A percentile compares a stretch with the other conserved stretches of the same genome.
Conservation (phyloP, 2,888 invertebrate species). For the Drosophila lutescens region DNA sequence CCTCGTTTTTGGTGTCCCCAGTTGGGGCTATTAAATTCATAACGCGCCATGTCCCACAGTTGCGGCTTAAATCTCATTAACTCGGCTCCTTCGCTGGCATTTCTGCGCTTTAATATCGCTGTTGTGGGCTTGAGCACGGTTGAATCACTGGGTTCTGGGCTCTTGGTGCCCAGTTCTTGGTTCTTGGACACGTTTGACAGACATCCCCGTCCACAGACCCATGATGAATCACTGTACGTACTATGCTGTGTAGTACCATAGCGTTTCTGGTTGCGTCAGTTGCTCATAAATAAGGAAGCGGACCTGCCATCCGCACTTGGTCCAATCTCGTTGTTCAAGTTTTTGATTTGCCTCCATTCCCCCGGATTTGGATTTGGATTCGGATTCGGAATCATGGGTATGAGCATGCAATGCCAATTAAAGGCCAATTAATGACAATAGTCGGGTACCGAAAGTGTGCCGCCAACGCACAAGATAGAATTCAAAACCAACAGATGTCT, state of each 20-base stretch:
- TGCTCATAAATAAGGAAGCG: slow-evolving; percentile 49
- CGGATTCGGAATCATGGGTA: slow-evolving; percentile 20
- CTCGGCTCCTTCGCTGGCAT: slow-evolving; percentile 32
- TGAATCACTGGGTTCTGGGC: slow-evolving; percentile 18
- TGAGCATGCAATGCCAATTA: slow-evolving; percentile 43
- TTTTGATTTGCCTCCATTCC: slow-evolving; percentile 33
- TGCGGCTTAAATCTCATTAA: slow-evolving; percentile 54
- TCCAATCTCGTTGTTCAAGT: slow-evolving; percentile 21
- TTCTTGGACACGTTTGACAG: slow-evolving; percentile 64
- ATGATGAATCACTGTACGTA: slow-evolving; percentile 34
- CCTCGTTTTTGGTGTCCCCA: slow-evolving; percentile 9
- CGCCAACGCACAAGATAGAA: slow-evolving; percentile 56
- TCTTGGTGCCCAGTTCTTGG: slow-evolving; percentile 5
- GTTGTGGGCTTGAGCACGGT: slow-evolving; percentile 28
- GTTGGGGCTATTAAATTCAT: slow-evolving; percentile 47
- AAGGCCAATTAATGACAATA: slow-evolving; percentile 54
- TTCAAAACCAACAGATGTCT: slow-evolving; percentile 8
- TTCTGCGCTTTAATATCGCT: slow-evolving; percentile 51
- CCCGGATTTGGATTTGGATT: background rate
- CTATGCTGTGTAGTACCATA: slow-evolving; percentile 1
- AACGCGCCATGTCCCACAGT: slow-evolving; percentile 62
- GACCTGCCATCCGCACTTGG: slow-evolving; percentile 34
- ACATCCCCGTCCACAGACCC: slow-evolving; percentile 32
- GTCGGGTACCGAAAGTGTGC: slow-evolving; percentile 64
- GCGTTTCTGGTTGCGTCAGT: slow-evolving; percentile 34